These are phyloP conservation scores for Lagocephalus sceleratus DNA, from an alignment of 2,797 vertebrate species.

Conservation along the genomic window DNA sequence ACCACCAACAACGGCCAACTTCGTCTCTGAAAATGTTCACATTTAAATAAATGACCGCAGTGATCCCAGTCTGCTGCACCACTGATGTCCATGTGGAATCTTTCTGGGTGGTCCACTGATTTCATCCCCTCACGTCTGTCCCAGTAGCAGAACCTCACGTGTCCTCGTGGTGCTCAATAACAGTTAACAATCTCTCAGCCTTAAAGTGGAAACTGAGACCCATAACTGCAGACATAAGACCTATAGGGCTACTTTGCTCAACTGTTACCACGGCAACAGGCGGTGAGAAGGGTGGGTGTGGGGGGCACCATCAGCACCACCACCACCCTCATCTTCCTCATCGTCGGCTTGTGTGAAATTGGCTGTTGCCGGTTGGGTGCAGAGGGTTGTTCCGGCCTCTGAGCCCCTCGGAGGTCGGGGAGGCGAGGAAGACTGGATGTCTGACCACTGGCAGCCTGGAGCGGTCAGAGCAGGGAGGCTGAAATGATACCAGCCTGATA, in stretches of 20 bases:
- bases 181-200: conserved; percentile 56
- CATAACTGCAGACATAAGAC: conserved; percentile 65
- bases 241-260: conserved; percentile 54
- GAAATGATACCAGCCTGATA: conserved; percentile 9
- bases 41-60: no score
- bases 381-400: conserved; percentile 52
- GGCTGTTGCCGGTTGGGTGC: conserved; percentile 56
- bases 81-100: no score
- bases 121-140: neutral
- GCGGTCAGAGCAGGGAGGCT: conserved; percentile 10
- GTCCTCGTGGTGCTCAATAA: conserved; percentile 44
- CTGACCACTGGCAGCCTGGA: no score
- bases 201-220: conserved; percentile 63
- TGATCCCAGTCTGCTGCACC: no score
- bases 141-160: neutral
- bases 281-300: conserved; percentile 18
- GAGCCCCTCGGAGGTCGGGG: conserved; percentile 3
- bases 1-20: no score
- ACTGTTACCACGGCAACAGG: conserved; percentile 73
- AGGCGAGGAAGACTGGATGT: neutral
- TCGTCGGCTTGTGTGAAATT: conserved; percentile 48
- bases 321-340: conserved; percentile 12
- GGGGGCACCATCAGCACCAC: neutral
- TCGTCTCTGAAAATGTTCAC: no score
- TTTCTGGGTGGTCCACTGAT: conserved; percentile 7